These are phyloP conservation scores for Unio delphinus DNA, from an alignment of 2,888 invertebrate species.

Conservation along the genomic window DNA sequence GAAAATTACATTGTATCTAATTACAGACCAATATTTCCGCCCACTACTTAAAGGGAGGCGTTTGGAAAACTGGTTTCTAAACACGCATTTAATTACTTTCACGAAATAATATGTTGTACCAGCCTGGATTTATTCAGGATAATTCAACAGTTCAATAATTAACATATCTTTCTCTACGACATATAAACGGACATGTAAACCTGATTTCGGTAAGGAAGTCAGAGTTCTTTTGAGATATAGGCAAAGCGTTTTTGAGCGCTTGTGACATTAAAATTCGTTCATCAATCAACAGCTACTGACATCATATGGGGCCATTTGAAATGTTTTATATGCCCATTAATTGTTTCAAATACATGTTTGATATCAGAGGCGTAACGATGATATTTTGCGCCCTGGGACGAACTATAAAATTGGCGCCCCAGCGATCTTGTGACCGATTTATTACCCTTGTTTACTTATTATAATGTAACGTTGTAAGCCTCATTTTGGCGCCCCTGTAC, in stretches of 20 bases:
- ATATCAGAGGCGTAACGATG: too few species aligned
- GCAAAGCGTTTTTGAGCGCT: conserved; percentile 1
- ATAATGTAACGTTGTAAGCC: too few species aligned
- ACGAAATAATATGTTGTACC: neutral
- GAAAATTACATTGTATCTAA: too few species aligned
- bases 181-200: neutral
- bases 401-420: too few species aligned
- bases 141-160: neutral
- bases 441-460: too few species aligned
- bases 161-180: conserved; percentile 1
- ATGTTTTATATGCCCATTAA: conserved; percentile 1
- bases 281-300: conserved; percentile 2
- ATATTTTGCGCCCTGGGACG: too few species aligned
- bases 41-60: too few species aligned
- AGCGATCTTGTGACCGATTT: too few species aligned
- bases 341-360: conserved; percentile 1
- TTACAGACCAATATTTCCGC: too few species aligned
- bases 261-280: conserved; percentile 4
- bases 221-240: neutral
- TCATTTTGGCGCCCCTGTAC: too few species aligned
- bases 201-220: neutral
- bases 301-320: neutral
- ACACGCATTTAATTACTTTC: neutral
- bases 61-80: too few species aligned
- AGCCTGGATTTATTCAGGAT: neutral